Percentiles rank a stretch among this genome's conserved stretches.
These are phyloP conservation scores for Gonatopus flavifemur DNA, from an alignment of 1,140 invertebrate genomes.

Conservation along the genomic window DNA sequence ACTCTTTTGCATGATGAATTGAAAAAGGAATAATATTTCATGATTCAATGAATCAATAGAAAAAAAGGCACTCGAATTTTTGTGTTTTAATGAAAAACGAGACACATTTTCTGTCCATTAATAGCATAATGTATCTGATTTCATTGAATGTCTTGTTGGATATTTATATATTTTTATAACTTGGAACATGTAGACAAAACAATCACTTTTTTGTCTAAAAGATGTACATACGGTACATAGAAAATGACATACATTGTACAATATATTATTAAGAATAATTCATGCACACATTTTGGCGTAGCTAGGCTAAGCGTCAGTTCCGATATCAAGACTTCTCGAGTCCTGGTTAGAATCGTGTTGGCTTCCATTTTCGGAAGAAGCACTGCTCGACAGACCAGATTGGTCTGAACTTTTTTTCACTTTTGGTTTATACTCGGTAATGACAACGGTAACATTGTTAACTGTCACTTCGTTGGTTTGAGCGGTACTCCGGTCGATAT, in stretches of 20 bases:
- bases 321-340: constrained; percentile 59
- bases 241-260: constrained; percentile 34
- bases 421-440: constrained; percentile 95
- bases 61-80: constrained; percentile 4
- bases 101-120: constrained; percentile 23
- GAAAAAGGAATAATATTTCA: constrained; percentile 18
- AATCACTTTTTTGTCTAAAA: constrained; percentile 23
- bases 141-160: constrained; percentile 16
- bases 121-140: constrained; percentile 37
- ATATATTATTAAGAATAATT: constrained; percentile 46
- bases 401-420: constrained; percentile 61
- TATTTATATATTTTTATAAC: constrained; percentile 11
- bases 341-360: constrained; percentile 67
- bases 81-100: not conserved
- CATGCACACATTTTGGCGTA: constrained; percentile 33
- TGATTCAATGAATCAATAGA: constrained; percentile 3
- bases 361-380: constrained; percentile 65
- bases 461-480: constrained; percentile 93
- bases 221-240: constrained; percentile 26
- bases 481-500: constrained; percentile 83
- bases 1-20: constrained; percentile 11
- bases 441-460: constrained; percentile 93
- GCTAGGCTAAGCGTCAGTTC: constrained; percentile 49
- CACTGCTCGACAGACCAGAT: constrained; percentile 60
- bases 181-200: constrained; percentile 32